Evolutionary conservation across 2,888 invertebrate genomes (phyloP).

Genomic region (Eupithecia vulgata): DNA sequence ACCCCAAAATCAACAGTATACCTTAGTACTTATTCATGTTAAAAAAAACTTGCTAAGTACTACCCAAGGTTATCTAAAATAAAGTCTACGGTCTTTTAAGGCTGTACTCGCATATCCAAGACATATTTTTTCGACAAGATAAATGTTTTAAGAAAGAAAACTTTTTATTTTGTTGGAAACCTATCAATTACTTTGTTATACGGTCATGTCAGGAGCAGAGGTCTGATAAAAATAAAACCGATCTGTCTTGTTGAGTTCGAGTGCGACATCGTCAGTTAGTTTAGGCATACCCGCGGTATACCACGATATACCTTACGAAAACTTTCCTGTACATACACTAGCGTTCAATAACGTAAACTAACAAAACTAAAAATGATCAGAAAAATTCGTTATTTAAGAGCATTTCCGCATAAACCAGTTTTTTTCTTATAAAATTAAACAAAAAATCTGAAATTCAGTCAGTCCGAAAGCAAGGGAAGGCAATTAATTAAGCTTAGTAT

Average conservation of each 20-base stretch:
- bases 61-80: neutral
- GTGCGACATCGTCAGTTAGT: neutral
- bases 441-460: too few relatives aligned
- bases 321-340: too few relatives aligned
- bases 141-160: slow-evolving; percentile 25
- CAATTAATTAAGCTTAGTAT: too few relatives aligned
- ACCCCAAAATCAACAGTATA: neutral
- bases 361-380: too few relatives aligned
- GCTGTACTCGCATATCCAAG: neutral
- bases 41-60: neutral
- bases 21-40: neutral
- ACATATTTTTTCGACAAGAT: slow-evolving; percentile 24
- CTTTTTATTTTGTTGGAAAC: slow-evolving; percentile 29
- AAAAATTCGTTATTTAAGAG: too few relatives aligned
- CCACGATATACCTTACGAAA: neutral
- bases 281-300: neutral
- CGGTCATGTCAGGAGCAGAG: slow-evolving; percentile 30
- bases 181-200: slow-evolving; percentile 37
- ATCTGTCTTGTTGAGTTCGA: slow-evolving; percentile 51
- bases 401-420: too few relatives aligned
- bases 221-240: slow-evolving; percentile 45
- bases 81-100: neutral
- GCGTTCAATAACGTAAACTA: too few relatives aligned
- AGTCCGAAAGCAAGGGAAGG: too few relatives aligned
- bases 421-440: too few relatives aligned